phyloP scores from a whole-genome alignment of 1,140 invertebrate genomes.

The Drosophila fuyamai region DNA sequence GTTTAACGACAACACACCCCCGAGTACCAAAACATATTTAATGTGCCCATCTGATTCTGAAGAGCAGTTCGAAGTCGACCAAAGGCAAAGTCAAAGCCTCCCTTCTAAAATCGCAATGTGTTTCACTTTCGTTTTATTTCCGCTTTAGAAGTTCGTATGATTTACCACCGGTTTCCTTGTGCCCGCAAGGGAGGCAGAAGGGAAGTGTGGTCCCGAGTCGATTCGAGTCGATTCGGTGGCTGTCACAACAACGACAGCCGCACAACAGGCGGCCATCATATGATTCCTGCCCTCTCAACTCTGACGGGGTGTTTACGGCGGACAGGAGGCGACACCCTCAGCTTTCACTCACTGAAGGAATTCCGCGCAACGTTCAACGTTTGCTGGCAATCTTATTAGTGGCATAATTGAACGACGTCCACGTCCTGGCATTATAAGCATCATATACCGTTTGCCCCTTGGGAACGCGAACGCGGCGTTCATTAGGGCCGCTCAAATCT shows the following conservation, averaged over 20 bases:
- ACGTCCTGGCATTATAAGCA: conserved; percentile 41
- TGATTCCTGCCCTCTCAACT: conserved; percentile 65
- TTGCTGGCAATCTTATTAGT: conserved; percentile 75
- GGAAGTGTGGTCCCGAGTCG: conserved; percentile 16
- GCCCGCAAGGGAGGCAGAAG: conserved; percentile 3
- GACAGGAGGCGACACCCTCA: conserved; percentile 45
- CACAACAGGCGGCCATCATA: conserved; percentile 64
- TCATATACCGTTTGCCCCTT: conserved; percentile 49
- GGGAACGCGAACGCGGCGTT: conserved; percentile 43
- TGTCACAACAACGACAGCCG: conserved; percentile 64
- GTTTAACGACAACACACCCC: conserved; percentile 1
- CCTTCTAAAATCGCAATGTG: conserved; percentile 35
- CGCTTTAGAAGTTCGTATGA: conserved; percentile 50
- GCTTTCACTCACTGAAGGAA: conserved; percentile 57
- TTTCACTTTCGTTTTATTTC: conserved; percentile 60
- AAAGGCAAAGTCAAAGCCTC: conserved; percentile 16
- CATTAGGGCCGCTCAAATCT: conserved; percentile 61
- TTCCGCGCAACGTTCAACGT: conserved; percentile 60
- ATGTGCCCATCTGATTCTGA: not conserved
- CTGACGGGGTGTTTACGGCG: conserved; percentile 56
- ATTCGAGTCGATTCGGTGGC: conserved; percentile 46
- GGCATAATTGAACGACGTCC: conserved; percentile 57
- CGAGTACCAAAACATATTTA: not conserved
- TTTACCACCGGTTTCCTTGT: conserved; percentile 38
- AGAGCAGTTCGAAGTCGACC: conserved; percentile 37